A percentile compares a stretch with the other conserved stretches of the same genome.
Conservation (phyloP, 2,888 invertebrate genomes). For the Macrophya annulata region DNA sequence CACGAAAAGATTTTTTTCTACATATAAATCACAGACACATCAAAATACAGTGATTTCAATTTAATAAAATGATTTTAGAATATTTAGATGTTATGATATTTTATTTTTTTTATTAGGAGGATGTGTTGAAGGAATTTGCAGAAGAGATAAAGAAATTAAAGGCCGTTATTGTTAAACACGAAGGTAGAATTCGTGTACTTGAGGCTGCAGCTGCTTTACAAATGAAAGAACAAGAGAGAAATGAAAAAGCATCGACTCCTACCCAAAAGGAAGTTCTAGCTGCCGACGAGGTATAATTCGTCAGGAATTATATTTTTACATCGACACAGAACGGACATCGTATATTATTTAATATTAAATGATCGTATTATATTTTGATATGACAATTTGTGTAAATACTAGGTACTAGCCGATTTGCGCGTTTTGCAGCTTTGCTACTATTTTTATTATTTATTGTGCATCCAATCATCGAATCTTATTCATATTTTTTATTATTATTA, state of each 20-base stretch:
- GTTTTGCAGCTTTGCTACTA: constrained; percentile 64
- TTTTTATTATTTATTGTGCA: constrained; percentile 79
- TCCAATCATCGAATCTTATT: constrained; percentile 71
- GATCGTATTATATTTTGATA: constrained; percentile 78
- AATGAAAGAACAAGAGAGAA: constrained; percentile 77
- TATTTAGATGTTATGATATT: not conserved
- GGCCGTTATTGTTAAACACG: constrained; percentile 96
- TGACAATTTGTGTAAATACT: constrained; percentile 79
- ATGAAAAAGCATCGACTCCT: constrained; percentile 73
- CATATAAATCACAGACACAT: too few species aligned
- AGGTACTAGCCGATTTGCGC: constrained; percentile 68
- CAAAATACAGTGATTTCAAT: not conserved
- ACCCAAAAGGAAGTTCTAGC: constrained; percentile 74
- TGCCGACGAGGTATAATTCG: constrained; percentile 77
- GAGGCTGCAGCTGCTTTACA: constrained; percentile 84
- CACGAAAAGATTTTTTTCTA: not conserved
- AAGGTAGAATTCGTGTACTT: constrained; percentile 91
- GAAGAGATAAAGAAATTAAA: constrained; percentile 96
- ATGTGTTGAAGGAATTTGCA: constrained; percentile 90
- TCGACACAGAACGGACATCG: constrained; percentile 66
- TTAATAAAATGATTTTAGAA: not conserved
- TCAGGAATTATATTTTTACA: constrained; percentile 59
- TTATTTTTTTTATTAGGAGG: constrained; percentile 81
- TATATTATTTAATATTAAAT: constrained; percentile 62
- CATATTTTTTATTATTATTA: constrained; percentile 62